Base-by-base conservation (phyloP, 2,113 vertebrate genomes). In the Zapornia atra region DNA sequence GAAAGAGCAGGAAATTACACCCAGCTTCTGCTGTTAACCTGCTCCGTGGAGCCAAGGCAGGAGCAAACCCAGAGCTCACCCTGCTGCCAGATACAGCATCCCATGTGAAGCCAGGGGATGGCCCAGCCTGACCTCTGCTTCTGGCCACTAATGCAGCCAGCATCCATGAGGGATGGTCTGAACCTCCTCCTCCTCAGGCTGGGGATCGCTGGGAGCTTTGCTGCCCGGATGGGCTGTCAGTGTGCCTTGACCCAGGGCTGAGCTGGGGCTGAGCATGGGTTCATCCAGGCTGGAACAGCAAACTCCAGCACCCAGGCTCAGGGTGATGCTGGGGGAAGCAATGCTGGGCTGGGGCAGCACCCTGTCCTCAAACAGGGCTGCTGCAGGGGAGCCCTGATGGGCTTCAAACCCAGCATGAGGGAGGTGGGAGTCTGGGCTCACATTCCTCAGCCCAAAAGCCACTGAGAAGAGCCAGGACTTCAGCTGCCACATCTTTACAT, bases 181-280 rank as follows among this genome's bases (percentile, higher is more conserved):
- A 40, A 48, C 48, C 29, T 29, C 17, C 46, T 46, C 44, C 44
- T 36, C n/a, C 85, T 29, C 2, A 1, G 48, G 65, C 22, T 1
- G 0, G n/a, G 42, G 42, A 8, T 28, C 0, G 1, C 2, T 2
- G 61, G 51, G 65, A 48, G 60, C 50, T 57, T 38, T 9, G 48
- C 48, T 42, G 48, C 8, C 0, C 4, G 5, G 7, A 2, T 25
- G 61, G 26, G 33, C 22, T 17, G 10, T 15, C 11, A 4, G 8
- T 3, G 5, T 16, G 63, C 19, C 28, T 1, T 4, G 14, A n/a
- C 9, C 38, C 6, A 4, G 21, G 46, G 13, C 10, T 5, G 10
- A 42, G 44, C 54, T 1, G 6, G 21, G 51, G 36, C 21, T 11
- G 31, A 18, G 25, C 54, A 17, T 0, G 13, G 26, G 13, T 18